Evolutionary conservation across 2,113 vertebrate genomes (phyloP), one percentile per base, ranked within the genome.

Genomic region (Chinchilla lanigera): DNA sequence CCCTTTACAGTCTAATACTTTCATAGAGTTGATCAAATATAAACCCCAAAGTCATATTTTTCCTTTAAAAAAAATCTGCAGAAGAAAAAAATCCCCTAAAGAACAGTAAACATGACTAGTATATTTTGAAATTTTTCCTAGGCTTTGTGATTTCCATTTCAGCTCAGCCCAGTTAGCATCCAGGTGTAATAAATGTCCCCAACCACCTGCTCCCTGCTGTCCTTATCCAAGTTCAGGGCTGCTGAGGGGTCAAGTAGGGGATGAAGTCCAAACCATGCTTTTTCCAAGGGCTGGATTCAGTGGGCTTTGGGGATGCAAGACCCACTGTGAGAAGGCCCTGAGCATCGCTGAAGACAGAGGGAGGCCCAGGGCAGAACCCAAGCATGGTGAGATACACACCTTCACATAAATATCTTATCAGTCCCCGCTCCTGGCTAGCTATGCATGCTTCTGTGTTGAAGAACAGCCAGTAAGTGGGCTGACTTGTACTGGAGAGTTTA

Each of bases 21-120:
- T 82, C 58, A 30, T 88, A 85, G 96, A 82, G 73, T 24, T 85
- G 52, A 26, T 94, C 22, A 54, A 30, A 71, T 88, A 56, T 52
- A 89, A 82, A 92, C 10, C 44, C 69, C 28, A 85, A 95, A 82
- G 13, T 30, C n/a, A 84, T 44, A 19, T 52, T 41, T 7, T 44
- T 73, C 60, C 5, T 86, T 80, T 41, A 10, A 35, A 89, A 88
- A 92, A 92, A 80, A 90, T 26, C 30, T 73, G 41, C 56, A 30
- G 90, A 85, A 78, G 24, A 63, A 90, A 94, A 80, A 71, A 91
- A 14, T 65, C 10, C n/a, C 44, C 3, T 78, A 5, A 75, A 52
- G 50, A 69, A 86, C 12, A 58, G 30, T 13, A 67, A 61, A 52
- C 44, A 4, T 10, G 10, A 3, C 67, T 81, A 19, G 13, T 82